phyloP scores from a whole-genome alignment of 2,797 vertebrate species.

The Bothrops alternatus region DNA sequence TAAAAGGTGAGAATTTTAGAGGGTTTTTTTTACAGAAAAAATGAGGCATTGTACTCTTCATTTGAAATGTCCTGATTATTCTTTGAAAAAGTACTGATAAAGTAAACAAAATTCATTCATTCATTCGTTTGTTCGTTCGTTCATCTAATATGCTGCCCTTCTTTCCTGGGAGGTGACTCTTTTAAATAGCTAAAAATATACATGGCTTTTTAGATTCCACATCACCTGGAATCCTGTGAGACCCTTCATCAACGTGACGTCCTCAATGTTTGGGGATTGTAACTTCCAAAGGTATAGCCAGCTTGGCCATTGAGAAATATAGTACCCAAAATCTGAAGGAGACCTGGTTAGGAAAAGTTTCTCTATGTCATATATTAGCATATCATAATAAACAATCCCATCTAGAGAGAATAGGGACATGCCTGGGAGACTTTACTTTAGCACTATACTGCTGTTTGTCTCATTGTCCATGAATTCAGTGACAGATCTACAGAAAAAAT shows the following conservation, averaged over 20 bases:
- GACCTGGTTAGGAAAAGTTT: not conserved
- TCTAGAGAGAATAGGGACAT: not conserved
- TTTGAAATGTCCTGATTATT: not conserved
- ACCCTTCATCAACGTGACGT: not conserved
- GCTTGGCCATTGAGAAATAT: not conserved
- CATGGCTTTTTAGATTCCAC: not conserved
- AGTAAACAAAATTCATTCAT: not conserved
- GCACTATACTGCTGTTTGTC: too few species aligned
- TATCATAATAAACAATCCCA: not conserved
- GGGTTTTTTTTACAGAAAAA: not conserved
- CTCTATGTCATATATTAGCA: not conserved
- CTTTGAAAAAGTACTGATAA: not conserved
- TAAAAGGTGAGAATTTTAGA: not conserved
- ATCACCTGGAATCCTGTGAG: not conserved
- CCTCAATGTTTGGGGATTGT: not conserved
- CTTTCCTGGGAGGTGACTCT: not conserved
- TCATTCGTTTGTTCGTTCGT: not conserved
- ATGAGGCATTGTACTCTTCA: not conserved
- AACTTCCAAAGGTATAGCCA: not conserved
- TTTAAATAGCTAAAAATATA: not conserved
- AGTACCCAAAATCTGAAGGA: not conserved
- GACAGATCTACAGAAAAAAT: not conserved
- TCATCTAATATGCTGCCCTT: not conserved
- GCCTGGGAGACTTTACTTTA: too few species aligned
- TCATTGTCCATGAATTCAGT: not conserved